Base-by-base conservation (phyloP, 2,888 invertebrate species). In the Dryobotodes eremita region DNA sequence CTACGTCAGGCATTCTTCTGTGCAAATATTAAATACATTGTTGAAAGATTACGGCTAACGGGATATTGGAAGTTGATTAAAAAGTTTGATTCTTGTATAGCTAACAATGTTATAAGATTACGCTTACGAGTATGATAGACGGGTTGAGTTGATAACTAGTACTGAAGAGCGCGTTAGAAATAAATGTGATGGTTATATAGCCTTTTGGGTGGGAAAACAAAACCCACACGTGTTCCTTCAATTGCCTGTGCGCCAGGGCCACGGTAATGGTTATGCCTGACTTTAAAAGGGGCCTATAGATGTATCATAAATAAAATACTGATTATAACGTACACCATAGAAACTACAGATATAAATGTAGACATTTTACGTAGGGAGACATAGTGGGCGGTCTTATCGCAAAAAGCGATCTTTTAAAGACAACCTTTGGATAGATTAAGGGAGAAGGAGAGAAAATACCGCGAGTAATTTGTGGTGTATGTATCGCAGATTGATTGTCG, bases 1-100 rank as follows among this genome's bases (percentile, higher is more conserved):
- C 80, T 84, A 85, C 88, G 84, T 76, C 81, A 79, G 83, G 79
- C 89, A 89, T 90, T 91, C 89, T 89, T 86, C 85, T 85, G 82
- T 48, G 81, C 84, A 84, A 86, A 83, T 89, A 89, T 84, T 87
- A 86, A 88, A 87, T 82, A 83, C 83, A 85, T 84, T 87, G 72
- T 83, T 85, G 50, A 61, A 77, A 81, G 76, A 80, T 80, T 79
- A 85, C 71, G 36, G 75, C 69, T 69, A 78, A 69, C 74, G 50
- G 79, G 61, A 15, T 82, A 77, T 81, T 71, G 69, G 59, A 71
- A 77, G 80, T 79, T 82, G 78, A 81, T 81, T 86, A 59, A 61
- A 73, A 78, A 72, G 20, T 77, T 82, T n/a, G n/a, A 68, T 53
- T 42, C 17, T 57, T 70, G 57, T 68, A 46, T 61, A 59, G n/a